These are phyloP conservation scores for Cephus sareptanus DNA, from an alignment of 2,888 invertebrate genomes.

Conservation along the genomic window DNA sequence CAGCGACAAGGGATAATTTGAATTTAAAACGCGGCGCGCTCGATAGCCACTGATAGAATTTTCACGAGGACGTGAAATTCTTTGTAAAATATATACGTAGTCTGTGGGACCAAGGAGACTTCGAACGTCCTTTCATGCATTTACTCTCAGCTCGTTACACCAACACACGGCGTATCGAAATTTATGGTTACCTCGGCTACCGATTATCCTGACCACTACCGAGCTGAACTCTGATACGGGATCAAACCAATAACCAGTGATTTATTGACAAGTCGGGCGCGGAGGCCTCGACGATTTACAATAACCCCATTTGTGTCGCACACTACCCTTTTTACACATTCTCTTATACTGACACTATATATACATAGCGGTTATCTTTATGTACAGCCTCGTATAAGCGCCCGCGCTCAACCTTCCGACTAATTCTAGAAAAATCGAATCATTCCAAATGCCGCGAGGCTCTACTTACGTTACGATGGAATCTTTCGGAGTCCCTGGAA, in stretches of 20 bases:
- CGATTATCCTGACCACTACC: background rate
- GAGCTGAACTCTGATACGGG: conserved; percentile 4
- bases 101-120: background rate
- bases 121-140: background rate
- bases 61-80: background rate
- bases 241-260: conserved; percentile 6
- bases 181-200: conserved; percentile 3
- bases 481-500: background rate
- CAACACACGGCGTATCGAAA: background rate
- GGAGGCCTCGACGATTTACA: conserved; percentile 2
- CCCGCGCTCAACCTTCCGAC: conserved; percentile 31
- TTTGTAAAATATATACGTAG: background rate
- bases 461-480: background rate
- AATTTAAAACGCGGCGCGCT: background rate
- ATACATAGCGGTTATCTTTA: background rate
- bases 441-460: conserved; percentile 40
- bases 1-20: background rate
- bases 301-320: background rate
- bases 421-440: conserved; percentile 31
- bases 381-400: background rate
- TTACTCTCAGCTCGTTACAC: background rate
- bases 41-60: background rate
- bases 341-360: background rate
- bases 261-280: background rate
- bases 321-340: background rate